phyloP scores from a whole-genome alignment of 1,140 invertebrate species.

The Caerostris darwini region DNA sequence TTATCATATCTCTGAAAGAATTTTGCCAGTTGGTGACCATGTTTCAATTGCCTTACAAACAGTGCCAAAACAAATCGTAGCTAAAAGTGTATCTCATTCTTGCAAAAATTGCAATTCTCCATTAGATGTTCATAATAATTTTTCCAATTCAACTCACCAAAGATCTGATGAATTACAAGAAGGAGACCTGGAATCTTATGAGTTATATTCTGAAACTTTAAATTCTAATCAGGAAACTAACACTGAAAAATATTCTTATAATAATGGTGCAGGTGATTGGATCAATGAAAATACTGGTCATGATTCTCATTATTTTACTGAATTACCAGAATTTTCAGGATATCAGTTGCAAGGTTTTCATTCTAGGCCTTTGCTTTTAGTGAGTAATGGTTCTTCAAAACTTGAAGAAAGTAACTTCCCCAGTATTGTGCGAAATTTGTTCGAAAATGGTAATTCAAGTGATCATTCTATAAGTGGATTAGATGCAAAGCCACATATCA shows the following conservation, averaged over 20 bases:
- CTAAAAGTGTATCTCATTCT: background rate
- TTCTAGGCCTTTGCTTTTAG: slow-evolving; percentile 23
- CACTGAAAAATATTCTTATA: background rate
- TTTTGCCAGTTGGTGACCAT: background rate
- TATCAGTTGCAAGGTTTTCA: background rate
- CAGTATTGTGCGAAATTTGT: background rate
- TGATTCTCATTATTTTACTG: background rate
- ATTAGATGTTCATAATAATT: background rate
- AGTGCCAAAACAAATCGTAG: background rate
- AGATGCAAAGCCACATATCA: slow-evolving; percentile 53
- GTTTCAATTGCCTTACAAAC: background rate
- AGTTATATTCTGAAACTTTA: background rate
- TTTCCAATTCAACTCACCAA: background rate
- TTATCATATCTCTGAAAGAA: background rate
- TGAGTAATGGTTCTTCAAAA: slow-evolving; percentile 1
- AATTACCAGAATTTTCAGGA: background rate
- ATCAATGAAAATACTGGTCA: background rate
- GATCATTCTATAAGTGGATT: slow-evolving; percentile 18
- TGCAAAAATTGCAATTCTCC: background rate
- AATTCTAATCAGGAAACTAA: background rate
- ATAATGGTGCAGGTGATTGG: background rate
- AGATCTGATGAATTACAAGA: background rate
- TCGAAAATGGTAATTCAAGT: background rate
- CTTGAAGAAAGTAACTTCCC: slow-evolving; percentile 1
- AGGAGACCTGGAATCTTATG: slow-evolving; percentile 1